Evolutionary conservation across 1,140 invertebrate species (phyloP).

Genomic region (Wiebesia pumilae): DNA sequence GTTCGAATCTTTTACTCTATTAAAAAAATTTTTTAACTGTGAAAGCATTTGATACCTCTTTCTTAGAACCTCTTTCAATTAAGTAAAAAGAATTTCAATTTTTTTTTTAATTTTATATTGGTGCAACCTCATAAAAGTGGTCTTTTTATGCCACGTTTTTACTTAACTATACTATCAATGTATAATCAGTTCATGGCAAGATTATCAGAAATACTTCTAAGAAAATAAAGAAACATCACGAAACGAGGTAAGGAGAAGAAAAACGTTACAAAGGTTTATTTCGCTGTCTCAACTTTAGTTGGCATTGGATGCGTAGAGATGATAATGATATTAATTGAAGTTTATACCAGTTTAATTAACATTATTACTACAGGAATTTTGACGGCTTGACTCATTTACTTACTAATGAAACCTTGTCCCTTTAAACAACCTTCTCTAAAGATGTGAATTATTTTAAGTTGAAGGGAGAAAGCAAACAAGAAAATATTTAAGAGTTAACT

Average conservation of each 20-base stretch:
- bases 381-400: background rate
- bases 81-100: no score
- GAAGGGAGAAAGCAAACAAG: background rate
- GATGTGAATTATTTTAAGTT: slow-evolving; percentile 34
- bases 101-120: no score
- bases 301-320: background rate
- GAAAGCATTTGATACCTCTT: no score
- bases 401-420: slow-evolving; percentile 24
- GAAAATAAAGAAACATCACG: background rate
- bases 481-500: no score
- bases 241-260: background rate
- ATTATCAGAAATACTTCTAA: background rate
- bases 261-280: background rate
- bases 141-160: background rate
- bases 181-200: background rate
- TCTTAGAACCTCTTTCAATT: no score
- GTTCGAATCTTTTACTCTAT: no score
- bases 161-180: background rate
- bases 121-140: background rate
- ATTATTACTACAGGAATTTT: slow-evolving; percentile 69
- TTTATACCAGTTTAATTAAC: slow-evolving; percentile 72
- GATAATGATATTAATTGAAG: slow-evolving; percentile 71
- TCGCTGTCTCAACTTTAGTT: background rate
- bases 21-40: no score
- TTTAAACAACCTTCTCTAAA: slow-evolving; percentile 16